Conservation (phyloP, 2,113 vertebrate genomes). For the Ptilorrhoa leucosticta region DNA sequence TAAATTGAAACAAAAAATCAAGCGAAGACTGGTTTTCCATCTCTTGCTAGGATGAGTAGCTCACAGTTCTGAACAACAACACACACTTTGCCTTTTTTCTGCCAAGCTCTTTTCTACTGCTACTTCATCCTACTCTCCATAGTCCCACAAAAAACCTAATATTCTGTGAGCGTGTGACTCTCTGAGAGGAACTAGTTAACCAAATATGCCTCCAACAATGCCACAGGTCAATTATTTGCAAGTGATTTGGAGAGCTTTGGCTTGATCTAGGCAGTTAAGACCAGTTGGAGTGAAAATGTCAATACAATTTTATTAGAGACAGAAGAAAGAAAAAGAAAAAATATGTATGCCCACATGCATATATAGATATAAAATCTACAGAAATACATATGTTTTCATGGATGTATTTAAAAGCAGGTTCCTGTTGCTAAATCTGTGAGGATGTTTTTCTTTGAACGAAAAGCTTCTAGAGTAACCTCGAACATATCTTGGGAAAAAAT, state of each 20-base stretch:
- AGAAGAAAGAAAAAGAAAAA: background rate
- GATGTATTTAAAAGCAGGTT: background rate
- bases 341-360: background rate
- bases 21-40: background rate
- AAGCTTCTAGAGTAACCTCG: background rate
- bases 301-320: background rate
- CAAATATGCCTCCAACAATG: background rate
- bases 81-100: background rate
- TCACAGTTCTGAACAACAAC: background rate
- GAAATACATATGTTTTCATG: background rate
- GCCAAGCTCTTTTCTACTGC: background rate
- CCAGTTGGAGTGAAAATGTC: background rate
- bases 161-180: accelerated
- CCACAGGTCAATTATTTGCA: background rate
- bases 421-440: background rate
- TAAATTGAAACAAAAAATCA: background rate
- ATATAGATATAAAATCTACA: background rate
- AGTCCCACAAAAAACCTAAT: background rate
- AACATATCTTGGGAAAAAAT: background rate
- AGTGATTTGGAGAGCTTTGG: background rate
- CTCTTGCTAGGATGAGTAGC: background rate
- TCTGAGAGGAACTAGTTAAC: background rate
- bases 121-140: background rate
- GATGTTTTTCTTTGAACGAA: background rate
- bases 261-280: background rate